These are phyloP conservation scores for Hetaerina titia DNA, from an alignment of 2,888 invertebrate genomes.

Conservation along the genomic window DNA sequence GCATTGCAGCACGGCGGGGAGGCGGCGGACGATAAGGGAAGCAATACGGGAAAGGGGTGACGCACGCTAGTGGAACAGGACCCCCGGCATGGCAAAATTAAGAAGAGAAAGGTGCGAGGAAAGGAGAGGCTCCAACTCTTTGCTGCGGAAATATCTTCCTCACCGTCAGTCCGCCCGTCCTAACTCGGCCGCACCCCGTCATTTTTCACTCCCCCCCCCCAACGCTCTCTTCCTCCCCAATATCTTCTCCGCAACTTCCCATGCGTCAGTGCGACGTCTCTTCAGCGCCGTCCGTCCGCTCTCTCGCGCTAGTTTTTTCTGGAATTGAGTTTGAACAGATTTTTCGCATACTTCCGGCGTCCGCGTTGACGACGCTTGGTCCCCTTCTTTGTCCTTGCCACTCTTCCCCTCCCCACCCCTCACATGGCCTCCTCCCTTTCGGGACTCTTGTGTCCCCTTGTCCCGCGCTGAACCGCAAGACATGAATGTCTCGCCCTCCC, in stretches of 20 bases:
- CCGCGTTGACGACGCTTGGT: neutral
- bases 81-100: too few relatives aligned
- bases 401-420: neutral
- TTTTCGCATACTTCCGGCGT: neutral
- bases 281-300: neutral
- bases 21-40: neutral
- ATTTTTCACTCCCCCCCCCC: neutral
- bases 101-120: too few relatives aligned
- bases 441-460: neutral
- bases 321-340: neutral
- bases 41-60: neutral
- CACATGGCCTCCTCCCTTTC: neutral
- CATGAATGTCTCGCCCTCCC: slow-evolving; percentile 34
- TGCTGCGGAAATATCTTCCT: neutral
- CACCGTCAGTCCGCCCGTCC: neutral
- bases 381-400: neutral
- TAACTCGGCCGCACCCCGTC: too few relatives aligned
- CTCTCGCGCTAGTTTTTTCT: neutral
- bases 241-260: neutral
- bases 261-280: neutral
- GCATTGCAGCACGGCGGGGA: neutral
- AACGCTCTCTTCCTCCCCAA: neutral
- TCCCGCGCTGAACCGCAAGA: slow-evolving; percentile 42
- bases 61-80: neutral
- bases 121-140: too few relatives aligned